phyloP scores from a whole-genome alignment of 1,140 invertebrate genomes.

The Drosophila saltans region DNA sequence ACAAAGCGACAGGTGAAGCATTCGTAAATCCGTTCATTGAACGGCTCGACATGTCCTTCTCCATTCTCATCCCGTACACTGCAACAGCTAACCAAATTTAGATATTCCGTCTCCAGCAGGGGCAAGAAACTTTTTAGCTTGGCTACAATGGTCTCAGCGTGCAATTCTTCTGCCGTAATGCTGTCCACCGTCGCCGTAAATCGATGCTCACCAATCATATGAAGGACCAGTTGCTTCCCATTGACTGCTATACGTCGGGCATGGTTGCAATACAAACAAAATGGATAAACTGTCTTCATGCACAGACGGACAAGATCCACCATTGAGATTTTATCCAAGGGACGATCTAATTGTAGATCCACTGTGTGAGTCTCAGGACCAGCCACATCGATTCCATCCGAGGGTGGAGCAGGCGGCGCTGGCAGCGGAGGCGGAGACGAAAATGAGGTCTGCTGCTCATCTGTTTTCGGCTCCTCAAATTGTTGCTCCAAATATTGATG shows the following conservation, averaged over 20 bases:
- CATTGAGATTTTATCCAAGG: conserved; percentile 88
- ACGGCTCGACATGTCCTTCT: conserved; percentile 29
- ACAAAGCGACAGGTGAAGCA: conserved; percentile 92
- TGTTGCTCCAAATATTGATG: too few relatives aligned
- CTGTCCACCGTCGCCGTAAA: conserved; percentile 89
- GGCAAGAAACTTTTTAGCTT: conserved; percentile 87
- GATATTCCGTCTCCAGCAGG: conserved; percentile 86
- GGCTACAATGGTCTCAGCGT: conserved; percentile 88
- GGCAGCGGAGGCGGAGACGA: conserved; percentile 16
- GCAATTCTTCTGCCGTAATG: conserved; percentile 88
- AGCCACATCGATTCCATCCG: conserved; percentile 83
- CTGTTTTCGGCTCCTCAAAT: not conserved
- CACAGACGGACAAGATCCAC: conserved; percentile 89
- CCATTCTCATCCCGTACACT: conserved; percentile 81
- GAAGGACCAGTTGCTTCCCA: conserved; percentile 90
- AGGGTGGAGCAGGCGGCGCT: conserved; percentile 17
- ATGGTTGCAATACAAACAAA: conserved; percentile 93
- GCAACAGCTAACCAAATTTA: conserved; percentile 89
- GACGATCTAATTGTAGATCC: conserved; percentile 89
- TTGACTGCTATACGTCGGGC: conserved; percentile 92
- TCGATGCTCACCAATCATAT: conserved; percentile 90
- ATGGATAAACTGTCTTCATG: conserved; percentile 86
- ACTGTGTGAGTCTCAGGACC: conserved; percentile 87
- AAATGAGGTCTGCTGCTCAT: not conserved
- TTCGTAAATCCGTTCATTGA: conserved; percentile 87